phyloP scores from a whole-genome alignment of 2,888 invertebrate species.

The Shargacucullia verbasci region DNA sequence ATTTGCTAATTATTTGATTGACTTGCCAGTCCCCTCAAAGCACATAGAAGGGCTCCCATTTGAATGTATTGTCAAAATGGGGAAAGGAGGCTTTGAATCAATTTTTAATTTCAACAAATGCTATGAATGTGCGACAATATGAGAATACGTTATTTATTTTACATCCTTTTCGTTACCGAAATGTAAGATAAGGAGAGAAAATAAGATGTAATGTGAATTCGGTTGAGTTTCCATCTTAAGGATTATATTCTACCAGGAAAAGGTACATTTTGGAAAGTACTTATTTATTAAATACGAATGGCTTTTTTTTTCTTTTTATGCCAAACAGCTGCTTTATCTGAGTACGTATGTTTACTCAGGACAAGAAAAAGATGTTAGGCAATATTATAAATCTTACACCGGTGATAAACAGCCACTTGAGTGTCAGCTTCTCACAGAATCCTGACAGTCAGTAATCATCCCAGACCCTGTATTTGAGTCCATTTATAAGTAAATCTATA shows the following conservation, averaged over 20 bases:
- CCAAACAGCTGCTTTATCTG: too few relatives aligned
- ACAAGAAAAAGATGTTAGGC: too few relatives aligned
- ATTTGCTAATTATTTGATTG: slow-evolving; percentile 80
- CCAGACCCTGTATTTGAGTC: too few relatives aligned
- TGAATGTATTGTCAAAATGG: slow-evolving; percentile 30
- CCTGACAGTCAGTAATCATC: too few relatives aligned
- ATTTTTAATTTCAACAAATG: slow-evolving; percentile 38
- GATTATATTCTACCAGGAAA: background rate
- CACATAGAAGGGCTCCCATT: slow-evolving; percentile 28
- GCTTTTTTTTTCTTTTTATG: too few relatives aligned
- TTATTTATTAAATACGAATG: too few relatives aligned
- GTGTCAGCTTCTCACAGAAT: too few relatives aligned
- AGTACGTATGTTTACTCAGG: too few relatives aligned
- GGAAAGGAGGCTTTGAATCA: slow-evolving; percentile 17
- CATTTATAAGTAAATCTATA: too few relatives aligned
- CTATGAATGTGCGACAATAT: slow-evolving; percentile 4
- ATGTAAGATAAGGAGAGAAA: slow-evolving; percentile 6
- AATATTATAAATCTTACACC: too few relatives aligned
- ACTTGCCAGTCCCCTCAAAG: slow-evolving; percentile 43
- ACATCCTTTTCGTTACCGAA: slow-evolving; percentile 3
- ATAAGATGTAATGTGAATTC: slow-evolving; percentile 11
- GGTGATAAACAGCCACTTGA: too few relatives aligned
- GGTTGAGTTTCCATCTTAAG: slow-evolving; percentile 5
- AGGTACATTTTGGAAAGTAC: too few relatives aligned
- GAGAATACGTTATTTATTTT: slow-evolving; percentile 11